phyloP scores from a whole-genome alignment of 2,888 invertebrate species.

The Eupeodes luniger region DNA sequence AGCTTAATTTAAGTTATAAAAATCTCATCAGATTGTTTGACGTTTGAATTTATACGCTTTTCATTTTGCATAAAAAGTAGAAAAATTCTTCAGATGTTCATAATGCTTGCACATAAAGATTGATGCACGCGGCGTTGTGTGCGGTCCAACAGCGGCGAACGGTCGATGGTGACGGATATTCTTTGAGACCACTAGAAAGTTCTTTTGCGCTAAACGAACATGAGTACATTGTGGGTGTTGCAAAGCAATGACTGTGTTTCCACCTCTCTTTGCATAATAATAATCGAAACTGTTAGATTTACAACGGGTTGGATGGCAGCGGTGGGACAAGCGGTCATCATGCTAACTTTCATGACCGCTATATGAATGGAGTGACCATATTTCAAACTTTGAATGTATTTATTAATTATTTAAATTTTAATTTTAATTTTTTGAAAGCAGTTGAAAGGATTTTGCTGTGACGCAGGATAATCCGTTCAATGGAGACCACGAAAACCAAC shows the following conservation, averaged over 20 bases:
- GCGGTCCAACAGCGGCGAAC: constrained; percentile 45
- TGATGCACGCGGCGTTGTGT: constrained; percentile 65
- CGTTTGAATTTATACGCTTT: constrained; percentile 68
- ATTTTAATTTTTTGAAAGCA: no score
- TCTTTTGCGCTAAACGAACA: neutral
- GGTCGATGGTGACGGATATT: constrained; percentile 40
- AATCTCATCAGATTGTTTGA: constrained; percentile 53
- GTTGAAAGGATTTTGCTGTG: no score
- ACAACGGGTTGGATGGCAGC: no score
- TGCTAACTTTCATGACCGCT: neutral
- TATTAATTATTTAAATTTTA: no score
- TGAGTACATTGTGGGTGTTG: constrained; percentile 62
- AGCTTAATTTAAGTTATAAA: neutral
- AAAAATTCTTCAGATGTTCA: constrained; percentile 21
- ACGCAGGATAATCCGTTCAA: no score
- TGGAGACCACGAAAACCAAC: no score
- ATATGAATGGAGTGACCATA: constrained; percentile 33
- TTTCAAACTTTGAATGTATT: no score
- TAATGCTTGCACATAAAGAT: neutral
- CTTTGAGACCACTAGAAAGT: constrained; percentile 39
- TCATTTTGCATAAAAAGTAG: constrained; percentile 41
- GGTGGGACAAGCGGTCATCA: neutral
- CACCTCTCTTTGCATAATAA: constrained; percentile 54
- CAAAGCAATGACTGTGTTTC: constrained; percentile 63
- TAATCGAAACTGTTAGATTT: constrained; percentile 41